phyloP scores from a whole-genome alignment of 2,113 vertebrate species.

The Eublepharis macularius region DNA sequence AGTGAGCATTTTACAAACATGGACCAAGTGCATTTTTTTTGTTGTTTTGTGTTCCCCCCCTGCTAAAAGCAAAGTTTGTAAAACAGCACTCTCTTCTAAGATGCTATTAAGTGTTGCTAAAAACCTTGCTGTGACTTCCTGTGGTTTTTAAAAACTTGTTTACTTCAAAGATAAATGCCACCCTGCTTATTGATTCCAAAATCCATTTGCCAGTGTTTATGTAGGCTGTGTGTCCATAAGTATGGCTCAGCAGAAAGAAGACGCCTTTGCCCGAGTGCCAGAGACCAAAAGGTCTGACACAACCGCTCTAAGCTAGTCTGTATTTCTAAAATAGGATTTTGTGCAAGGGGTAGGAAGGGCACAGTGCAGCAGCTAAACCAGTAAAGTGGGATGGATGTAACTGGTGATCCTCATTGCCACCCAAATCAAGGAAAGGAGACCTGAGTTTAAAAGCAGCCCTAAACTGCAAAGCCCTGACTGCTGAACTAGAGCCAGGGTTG shows the following conservation, averaged over 20 bases:
- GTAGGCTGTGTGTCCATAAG: neutral
- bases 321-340: neutral
- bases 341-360: neutral
- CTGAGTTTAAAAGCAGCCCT: neutral
- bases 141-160: conserved; percentile 4
- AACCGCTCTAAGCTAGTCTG: too few species aligned
- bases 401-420: too few species aligned
- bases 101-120: conserved; percentile 73
- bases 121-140: neutral
- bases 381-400: neutral
- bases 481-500: neutral
- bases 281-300: neutral
- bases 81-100: conserved; percentile 59
- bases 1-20: conserved; percentile 41
- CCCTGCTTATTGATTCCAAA: neutral
- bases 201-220: neutral
- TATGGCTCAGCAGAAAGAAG: neutral
- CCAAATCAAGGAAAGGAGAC: neutral
- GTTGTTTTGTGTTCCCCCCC: conserved; percentile 21
- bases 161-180: neutral
- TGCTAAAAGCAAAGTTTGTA: conserved; percentile 69
- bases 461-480: too few species aligned
- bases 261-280: neutral
- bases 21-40: conserved; percentile 69
- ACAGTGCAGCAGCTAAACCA: neutral